Percentiles rank a stretch among this genome's conserved stretches.
These are phyloP conservation scores for Peromyscus melanophrys DNA, from an alignment of 2,797 vertebrate genomes.

Conservation along the genomic window DNA sequence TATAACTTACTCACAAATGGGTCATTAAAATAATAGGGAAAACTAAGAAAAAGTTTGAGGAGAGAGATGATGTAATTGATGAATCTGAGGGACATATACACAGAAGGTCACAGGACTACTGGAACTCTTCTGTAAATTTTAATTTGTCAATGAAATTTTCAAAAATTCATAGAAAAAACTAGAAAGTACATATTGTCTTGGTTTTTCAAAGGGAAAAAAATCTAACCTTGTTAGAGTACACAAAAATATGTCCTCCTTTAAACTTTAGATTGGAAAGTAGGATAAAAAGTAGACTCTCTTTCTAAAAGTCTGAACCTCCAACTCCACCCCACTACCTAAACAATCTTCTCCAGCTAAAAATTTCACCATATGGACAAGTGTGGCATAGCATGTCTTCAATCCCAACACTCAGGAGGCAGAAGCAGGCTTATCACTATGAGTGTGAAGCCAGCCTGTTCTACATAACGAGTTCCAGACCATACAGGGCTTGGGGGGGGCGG, in stretches of 20 bases:
- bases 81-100: neutral
- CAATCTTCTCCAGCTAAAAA: neutral
- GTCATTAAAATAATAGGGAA: neutral
- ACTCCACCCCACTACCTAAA: too few species aligned
- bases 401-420: neutral
- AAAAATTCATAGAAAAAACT: neutral
- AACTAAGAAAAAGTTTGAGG: too few species aligned
- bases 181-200: neutral
- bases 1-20: neutral
- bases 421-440: neutral
- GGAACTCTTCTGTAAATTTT: neutral
- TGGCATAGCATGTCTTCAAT: neutral
- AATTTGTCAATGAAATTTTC: constrained; percentile 4
- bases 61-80: neutral
- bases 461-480: neutral
- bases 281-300: too few species aligned
- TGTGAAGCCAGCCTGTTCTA: neutral
- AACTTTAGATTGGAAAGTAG: neutral
- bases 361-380: neutral
- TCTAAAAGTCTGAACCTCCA: rapidly evolving
- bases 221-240: neutral
- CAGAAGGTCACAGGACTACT: neutral
- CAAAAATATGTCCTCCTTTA: neutral
- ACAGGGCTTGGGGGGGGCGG: neutral
- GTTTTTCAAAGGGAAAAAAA: neutral